These are phyloP conservation scores for Xestobium rufovillosum DNA, from an alignment of 2,888 invertebrate species.

Conservation along the genomic window DNA sequence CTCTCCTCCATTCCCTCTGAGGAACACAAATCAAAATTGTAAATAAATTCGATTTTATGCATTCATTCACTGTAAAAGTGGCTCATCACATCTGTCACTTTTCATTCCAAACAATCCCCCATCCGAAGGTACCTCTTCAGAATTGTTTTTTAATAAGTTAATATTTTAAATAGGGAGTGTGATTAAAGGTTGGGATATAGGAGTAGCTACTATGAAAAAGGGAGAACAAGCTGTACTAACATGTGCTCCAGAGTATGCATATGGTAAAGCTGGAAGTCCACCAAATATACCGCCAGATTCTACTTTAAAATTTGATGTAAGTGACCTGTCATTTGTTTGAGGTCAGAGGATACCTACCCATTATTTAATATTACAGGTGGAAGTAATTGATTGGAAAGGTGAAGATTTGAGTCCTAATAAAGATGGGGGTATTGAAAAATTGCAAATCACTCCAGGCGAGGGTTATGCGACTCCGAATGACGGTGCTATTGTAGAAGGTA, in stretches of 20 bases:
- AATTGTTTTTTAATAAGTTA: slow-evolving; percentile 22
- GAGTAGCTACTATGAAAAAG: slow-evolving; percentile 87
- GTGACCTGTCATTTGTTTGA: slow-evolving; percentile 12
- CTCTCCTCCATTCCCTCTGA: too few species aligned
- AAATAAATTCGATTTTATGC: too few species aligned
- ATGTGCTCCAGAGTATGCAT: slow-evolving; percentile 85
- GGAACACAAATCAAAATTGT: too few species aligned
- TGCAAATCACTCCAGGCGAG: slow-evolving; percentile 62
- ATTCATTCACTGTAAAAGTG: too few species aligned
- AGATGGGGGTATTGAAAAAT: slow-evolving; percentile 75
- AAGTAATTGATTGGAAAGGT: slow-evolving; percentile 78
- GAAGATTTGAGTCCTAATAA: slow-evolving; percentile 83
- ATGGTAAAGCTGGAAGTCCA: slow-evolving; percentile 74
- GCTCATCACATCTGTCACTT: too few species aligned
- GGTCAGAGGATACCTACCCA: background rate
- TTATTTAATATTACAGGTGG: slow-evolving; percentile 65
- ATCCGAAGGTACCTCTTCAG: background rate
- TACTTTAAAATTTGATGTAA: slow-evolving; percentile 81
- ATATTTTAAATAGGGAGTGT: slow-evolving; percentile 74
- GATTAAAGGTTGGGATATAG: slow-evolving; percentile 92
- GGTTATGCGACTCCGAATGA: slow-evolving; percentile 71
- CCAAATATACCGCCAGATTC: slow-evolving; percentile 85
- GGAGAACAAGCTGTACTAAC: slow-evolving; percentile 78
- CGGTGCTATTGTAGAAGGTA: slow-evolving; percentile 77
- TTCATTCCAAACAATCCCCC: too few species aligned